A percentile compares a stretch with the other conserved stretches of the same genome.
phyloP scores from a whole-genome alignment of 2,797 vertebrate species.

The Schizopygopsis pylzovi region DNA sequence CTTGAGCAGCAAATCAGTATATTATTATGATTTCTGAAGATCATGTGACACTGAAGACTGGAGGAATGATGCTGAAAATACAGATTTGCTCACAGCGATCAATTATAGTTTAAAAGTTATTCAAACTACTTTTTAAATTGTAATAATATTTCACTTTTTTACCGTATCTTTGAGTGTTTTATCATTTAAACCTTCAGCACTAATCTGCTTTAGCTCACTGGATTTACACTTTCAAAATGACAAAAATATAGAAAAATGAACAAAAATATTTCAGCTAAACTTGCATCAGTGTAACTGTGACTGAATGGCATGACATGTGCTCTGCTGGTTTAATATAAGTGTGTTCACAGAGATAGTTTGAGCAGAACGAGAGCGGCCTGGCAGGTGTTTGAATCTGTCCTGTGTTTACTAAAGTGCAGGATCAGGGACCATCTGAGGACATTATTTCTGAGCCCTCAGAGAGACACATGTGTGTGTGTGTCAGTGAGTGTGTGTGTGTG shows the following conservation, averaged over 20 bases:
- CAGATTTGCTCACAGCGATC: background rate
- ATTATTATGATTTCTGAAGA: background rate
- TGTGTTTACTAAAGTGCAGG: background rate
- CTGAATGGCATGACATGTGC: background rate
- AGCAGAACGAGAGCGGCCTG: background rate
- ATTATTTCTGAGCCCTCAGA: background rate
- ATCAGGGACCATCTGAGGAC: slow-evolving; percentile 24
- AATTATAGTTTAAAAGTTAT: background rate
- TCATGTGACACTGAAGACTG: background rate
- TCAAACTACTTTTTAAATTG: background rate
- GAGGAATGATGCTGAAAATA: background rate
- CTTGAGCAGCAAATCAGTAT: background rate
- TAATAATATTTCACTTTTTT: background rate
- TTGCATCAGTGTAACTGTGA: background rate
- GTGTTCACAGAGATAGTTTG: background rate
- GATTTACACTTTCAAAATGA: background rate
- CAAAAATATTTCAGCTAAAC: background rate
- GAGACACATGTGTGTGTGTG: background rate
- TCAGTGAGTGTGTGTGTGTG: too few relatives aligned
- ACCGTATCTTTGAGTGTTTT: background rate
- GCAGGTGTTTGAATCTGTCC: slow-evolving; percentile 26
- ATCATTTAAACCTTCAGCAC: background rate
- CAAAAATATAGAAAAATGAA: background rate
- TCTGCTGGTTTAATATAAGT: background rate
- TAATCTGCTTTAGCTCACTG: background rate